These are phyloP conservation scores for Callyntrura guangdongensis DNA, from an alignment of 2,888 invertebrate species.

Conservation along the genomic window DNA sequence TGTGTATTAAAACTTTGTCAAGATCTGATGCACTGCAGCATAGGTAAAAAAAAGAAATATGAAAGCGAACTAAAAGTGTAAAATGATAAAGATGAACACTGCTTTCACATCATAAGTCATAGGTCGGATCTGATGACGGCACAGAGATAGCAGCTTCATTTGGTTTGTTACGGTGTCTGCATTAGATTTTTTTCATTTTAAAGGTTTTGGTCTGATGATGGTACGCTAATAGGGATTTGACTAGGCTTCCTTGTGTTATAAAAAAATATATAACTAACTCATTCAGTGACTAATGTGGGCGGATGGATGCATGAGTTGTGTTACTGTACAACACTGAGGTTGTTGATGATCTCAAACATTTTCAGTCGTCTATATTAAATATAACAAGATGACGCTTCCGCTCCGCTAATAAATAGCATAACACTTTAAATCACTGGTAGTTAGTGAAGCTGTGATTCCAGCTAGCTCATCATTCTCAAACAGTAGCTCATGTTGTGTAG, in stretches of 20 bases:
- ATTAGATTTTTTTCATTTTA: constrained; percentile 34
- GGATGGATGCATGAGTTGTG: constrained; percentile 70
- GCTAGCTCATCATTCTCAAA: constrained; percentile 66
- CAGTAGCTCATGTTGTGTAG: constrained; percentile 64
- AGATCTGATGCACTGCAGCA: constrained; percentile 11
- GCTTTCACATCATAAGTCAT: constrained; percentile 49
- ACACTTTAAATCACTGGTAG: constrained; percentile 79
- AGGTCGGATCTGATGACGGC: constrained; percentile 54
- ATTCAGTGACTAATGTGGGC: constrained; percentile 73
- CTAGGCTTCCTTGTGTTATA: constrained; percentile 56
- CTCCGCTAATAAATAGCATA: constrained; percentile 80
- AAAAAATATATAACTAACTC: constrained; percentile 35
- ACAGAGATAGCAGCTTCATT: constrained; percentile 64
- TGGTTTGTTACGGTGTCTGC: constrained; percentile 58
- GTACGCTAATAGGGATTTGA: constrained; percentile 65
- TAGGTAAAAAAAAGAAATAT: constrained; percentile 61
- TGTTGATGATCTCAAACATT: constrained; percentile 58
- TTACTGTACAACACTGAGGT: constrained; percentile 18
- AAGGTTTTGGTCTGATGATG: constrained; percentile 63
- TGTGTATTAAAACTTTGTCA: no score
- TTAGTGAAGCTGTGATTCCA: constrained; percentile 80
- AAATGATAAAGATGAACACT: constrained; percentile 62
- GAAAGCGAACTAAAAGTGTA: constrained; percentile 50
- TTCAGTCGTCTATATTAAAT: constrained; percentile 55
- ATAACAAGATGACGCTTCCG: constrained; percentile 39